These are phyloP conservation scores for Danio tinwini DNA, from an alignment of 2,797 vertebrate genomes.

Conservation along the genomic window DNA sequence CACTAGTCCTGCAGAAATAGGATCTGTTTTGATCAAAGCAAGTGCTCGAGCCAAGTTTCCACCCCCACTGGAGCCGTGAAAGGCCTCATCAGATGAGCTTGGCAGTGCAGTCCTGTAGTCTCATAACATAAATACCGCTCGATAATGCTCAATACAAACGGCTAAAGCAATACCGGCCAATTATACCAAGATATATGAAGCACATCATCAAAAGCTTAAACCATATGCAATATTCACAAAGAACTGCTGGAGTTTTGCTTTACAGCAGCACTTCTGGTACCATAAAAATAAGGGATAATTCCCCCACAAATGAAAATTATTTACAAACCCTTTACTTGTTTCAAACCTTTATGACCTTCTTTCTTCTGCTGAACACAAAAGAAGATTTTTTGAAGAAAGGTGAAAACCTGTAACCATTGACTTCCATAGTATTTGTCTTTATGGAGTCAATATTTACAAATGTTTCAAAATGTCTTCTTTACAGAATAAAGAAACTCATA, in stretches of 20 bases:
- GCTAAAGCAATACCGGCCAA: slow-evolving; percentile 16
- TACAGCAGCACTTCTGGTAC: neutral
- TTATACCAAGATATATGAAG: slow-evolving; percentile 13
- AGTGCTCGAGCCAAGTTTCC: slow-evolving; percentile 28
- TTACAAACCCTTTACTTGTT: too few relatives aligned
- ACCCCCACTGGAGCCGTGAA: neutral
- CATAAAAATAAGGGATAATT: too few relatives aligned
- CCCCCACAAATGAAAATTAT: too few relatives aligned
- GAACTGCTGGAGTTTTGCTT: neutral
- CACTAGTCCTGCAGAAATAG: slow-evolving; percentile 35
- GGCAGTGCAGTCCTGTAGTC: neutral
- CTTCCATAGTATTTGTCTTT: too few relatives aligned
- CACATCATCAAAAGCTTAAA: neutral
- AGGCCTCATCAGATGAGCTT: slow-evolving; percentile 14
- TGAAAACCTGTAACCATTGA: too few relatives aligned
- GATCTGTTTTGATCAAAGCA: slow-evolving; percentile 40
- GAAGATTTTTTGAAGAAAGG: too few relatives aligned
- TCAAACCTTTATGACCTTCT: too few relatives aligned
- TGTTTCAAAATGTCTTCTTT: too few relatives aligned
- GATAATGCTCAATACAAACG: slow-evolving; percentile 21
- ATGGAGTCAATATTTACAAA: too few relatives aligned
- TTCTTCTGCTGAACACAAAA: too few relatives aligned
- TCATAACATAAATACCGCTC: slow-evolving; percentile 9
- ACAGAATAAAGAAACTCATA: too few relatives aligned
- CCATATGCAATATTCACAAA: neutral